A percentile compares a stretch with the other conserved stretches of the same genome.
phyloP scores from a whole-genome alignment of 2,797 vertebrate species.

The Tolypeutes matacus region DNA sequence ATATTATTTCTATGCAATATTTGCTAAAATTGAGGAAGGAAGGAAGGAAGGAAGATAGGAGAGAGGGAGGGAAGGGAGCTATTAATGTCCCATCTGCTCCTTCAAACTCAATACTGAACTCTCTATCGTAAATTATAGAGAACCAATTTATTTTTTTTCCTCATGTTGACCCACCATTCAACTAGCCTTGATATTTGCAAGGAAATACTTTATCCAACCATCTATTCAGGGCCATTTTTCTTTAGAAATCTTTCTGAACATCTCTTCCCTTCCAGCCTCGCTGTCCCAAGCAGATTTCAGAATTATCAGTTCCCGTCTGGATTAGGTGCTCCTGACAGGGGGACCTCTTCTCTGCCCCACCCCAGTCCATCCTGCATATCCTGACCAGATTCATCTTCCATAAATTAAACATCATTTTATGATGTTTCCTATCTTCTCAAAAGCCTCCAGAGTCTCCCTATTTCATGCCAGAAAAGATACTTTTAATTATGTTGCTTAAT shows the following conservation, averaged over 20 bases:
- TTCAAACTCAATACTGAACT: not conserved
- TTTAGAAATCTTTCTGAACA: not conserved
- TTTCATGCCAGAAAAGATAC: accelerated
- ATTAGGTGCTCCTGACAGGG: too few relatives aligned
- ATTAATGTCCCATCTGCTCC: too few relatives aligned
- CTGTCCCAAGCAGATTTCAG: too few relatives aligned
- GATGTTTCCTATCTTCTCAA: accelerated
- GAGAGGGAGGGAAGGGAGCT: not conserved
- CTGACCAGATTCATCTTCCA: accelerated
- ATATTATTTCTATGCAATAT: accelerated
- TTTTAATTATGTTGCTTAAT: accelerated
- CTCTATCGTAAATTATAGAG: not conserved
- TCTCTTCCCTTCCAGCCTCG: too few relatives aligned
- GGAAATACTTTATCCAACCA: not conserved
- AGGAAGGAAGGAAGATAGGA: too few relatives aligned
- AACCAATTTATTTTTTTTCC: too few relatives aligned
- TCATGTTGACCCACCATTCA: too few relatives aligned
- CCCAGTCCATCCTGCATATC: not conserved
- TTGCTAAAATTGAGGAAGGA: not conserved
- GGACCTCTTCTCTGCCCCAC: accelerated
- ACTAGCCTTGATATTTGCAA: too few relatives aligned
- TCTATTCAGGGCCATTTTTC: not conserved
- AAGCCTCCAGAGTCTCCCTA: accelerated
- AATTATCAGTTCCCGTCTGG: too few relatives aligned
- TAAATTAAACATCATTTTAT: accelerated